Conservation (phyloP, 2,113 vertebrate genomes). For the Indri indri region DNA sequence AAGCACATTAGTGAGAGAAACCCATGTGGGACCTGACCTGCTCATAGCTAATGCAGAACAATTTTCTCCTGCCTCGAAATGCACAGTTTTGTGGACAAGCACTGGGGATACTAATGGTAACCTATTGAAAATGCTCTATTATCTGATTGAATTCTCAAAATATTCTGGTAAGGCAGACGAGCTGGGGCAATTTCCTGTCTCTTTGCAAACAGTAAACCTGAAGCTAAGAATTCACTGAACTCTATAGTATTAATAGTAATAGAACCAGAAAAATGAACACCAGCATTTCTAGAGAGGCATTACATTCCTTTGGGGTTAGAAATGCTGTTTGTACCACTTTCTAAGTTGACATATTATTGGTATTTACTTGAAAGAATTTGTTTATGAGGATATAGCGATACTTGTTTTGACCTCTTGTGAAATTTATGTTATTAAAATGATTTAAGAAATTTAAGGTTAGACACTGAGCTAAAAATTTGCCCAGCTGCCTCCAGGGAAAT, state of each 20-base stretch:
- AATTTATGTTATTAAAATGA: conserved; percentile 45
- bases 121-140: neutral
- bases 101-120: neutral
- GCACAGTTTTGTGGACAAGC: neutral
- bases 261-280: neutral
- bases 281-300: neutral
- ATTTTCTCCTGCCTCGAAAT: neutral
- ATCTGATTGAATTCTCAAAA: neutral
- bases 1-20: neutral
- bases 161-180: neutral
- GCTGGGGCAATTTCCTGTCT: neutral
- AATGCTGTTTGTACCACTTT: neutral
- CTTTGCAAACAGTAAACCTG: neutral
- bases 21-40: fast-evolving
- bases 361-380: conserved; percentile 43
- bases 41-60: neutral
- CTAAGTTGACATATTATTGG: neutral
- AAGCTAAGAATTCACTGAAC: neutral
- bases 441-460: conserved; percentile 7
- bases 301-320: neutral
- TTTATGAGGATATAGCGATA: conserved; percentile 36
- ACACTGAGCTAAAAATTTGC: neutral
- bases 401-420: conserved; percentile 5
- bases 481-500: neutral
- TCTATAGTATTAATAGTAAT: neutral